Evolutionary conservation across 2,888 invertebrate species (phyloP).

Genomic region (Cosmorhoe ocellata): DNA sequence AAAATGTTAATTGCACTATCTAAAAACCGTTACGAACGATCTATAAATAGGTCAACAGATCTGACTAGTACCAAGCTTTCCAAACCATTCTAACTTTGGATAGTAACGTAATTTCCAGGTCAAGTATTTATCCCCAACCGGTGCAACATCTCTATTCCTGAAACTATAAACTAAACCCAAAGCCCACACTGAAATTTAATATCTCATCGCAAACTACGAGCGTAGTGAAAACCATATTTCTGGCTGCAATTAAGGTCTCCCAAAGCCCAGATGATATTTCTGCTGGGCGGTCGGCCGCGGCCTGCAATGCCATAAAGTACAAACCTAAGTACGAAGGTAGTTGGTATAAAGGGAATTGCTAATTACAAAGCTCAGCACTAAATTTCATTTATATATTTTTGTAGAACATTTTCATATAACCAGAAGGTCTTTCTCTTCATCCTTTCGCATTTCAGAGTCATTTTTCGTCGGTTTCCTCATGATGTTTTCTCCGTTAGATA

Average conservation of each 20-base stretch:
- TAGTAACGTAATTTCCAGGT: too few relatives aligned
- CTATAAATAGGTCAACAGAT: too few relatives aligned
- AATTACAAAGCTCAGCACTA: neutral
- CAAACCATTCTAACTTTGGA: too few relatives aligned
- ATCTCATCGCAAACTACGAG: slow-evolving; percentile 24
- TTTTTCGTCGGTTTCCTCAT: too few relatives aligned
- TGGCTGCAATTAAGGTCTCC: slow-evolving; percentile 30
- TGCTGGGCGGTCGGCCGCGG: slow-evolving; percentile 15
- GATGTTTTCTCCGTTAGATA: too few relatives aligned
- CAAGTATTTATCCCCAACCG: neutral
- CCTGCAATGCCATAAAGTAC: slow-evolving; percentile 13
- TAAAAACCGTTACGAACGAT: too few relatives aligned
- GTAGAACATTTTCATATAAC: too few relatives aligned
- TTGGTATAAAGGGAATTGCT: neutral
- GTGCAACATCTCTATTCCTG: neutral
- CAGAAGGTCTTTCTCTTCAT: too few relatives aligned
- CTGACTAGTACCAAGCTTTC: too few relatives aligned
- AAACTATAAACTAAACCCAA: neutral
- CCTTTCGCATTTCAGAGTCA: too few relatives aligned
- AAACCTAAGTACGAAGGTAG: neutral
- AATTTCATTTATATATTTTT: neutral
- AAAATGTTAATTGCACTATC: too few relatives aligned
- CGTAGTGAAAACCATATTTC: slow-evolving; percentile 28
- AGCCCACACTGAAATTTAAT: slow-evolving; percentile 12
- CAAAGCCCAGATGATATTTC: slow-evolving; percentile 28